These are phyloP conservation scores for Dicrostonyx torquatus DNA, from an alignment of 2,797 vertebrate genomes.

Conservation along the genomic window DNA sequence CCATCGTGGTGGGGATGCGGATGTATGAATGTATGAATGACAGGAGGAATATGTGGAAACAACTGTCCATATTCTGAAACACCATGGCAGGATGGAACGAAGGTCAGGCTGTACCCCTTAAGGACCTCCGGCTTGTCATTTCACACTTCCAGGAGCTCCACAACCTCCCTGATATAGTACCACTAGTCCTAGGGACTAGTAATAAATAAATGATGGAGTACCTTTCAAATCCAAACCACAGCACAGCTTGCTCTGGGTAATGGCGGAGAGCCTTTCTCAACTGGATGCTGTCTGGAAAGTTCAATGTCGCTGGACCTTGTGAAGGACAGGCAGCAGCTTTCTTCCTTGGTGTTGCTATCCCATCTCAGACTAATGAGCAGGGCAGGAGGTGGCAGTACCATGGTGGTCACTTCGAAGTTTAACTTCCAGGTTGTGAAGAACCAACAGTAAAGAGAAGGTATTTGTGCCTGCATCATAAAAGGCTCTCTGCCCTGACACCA, in stretches of 20 bases:
- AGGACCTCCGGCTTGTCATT: not conserved
- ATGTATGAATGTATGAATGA: not conserved
- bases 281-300: not conserved
- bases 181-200: not conserved
- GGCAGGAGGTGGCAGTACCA: accelerated
- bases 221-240: not conserved
- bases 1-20: accelerated
- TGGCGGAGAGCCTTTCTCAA: not conserved
- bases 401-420: not conserved
- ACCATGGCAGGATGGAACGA: not conserved
- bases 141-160: not conserved
- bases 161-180: not conserved
- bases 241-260: not conserved
- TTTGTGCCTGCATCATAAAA: slow-evolving; percentile 47
- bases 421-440: not conserved
- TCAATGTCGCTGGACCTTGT: too few relatives aligned
- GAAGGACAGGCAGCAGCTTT: not conserved
- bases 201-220: not conserved
- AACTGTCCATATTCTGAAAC: not conserved
- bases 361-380: not conserved
- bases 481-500: slow-evolving; percentile 50
- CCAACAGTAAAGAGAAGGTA: slow-evolving; percentile 23
- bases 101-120: not conserved
- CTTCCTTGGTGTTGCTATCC: accelerated
- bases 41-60: not conserved